These are phyloP conservation scores for Anoplopoma fimbria DNA, from an alignment of 2,113 vertebrate genomes.

Conservation along the genomic window DNA sequence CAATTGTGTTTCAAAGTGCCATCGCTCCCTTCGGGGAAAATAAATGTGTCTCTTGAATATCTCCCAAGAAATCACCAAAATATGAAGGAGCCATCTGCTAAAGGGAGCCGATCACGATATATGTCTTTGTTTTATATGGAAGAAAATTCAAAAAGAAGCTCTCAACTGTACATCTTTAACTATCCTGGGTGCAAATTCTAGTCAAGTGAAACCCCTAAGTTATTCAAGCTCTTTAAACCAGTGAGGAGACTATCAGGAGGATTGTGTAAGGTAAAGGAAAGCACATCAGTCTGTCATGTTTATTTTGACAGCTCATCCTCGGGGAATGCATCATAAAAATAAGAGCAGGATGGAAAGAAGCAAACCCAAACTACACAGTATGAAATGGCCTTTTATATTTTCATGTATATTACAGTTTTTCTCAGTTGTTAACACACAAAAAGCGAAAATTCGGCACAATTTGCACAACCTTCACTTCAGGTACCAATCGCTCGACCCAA, in stretches of 20 bases:
- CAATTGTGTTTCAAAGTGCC: not conserved
- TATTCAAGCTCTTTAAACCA: constrained; percentile 30
- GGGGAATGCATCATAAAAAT: not conserved
- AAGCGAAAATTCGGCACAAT: too few relatives aligned
- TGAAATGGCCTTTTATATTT: not conserved
- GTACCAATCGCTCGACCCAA: too few relatives aligned
- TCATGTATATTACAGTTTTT: not conserved
- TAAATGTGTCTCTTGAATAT: not conserved
- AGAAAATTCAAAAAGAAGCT: not conserved
- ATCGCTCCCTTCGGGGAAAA: not conserved
- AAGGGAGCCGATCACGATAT: not conserved
- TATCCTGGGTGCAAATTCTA: constrained; percentile 17
- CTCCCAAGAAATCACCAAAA: not conserved
- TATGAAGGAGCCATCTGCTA: constrained; percentile 11
- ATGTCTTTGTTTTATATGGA: not conserved
- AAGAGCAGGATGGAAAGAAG: not conserved
- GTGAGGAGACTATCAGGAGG: constrained; percentile 21
- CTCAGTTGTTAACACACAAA: too few relatives aligned
- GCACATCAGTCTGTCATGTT: constrained; percentile 18
- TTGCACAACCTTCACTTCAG: too few relatives aligned
- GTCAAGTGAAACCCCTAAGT: constrained; percentile 29
- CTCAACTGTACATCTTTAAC: not conserved
- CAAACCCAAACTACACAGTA: not conserved
- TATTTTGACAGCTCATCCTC: constrained; percentile 37
- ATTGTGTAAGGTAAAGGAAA: constrained; percentile 18